Conservation (phyloP, 2,797 vertebrate genomes). For the Malurus leucopterus region DNA sequence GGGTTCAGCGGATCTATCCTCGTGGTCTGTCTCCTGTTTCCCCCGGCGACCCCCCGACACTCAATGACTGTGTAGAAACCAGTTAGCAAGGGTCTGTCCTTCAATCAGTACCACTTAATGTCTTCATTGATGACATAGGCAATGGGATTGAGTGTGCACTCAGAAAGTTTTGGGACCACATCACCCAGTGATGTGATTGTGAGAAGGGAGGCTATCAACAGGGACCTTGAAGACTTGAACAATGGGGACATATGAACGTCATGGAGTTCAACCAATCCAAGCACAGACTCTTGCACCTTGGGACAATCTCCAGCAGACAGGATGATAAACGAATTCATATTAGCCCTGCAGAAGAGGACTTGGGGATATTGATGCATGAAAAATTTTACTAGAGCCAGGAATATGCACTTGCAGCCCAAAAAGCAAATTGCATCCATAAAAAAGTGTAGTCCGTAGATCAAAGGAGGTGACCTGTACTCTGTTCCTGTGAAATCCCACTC, state of each 20-base stretch:
- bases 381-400: neutral
- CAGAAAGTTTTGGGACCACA: neutral
- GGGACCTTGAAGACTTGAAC: neutral
- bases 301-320: neutral
- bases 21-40: no score
- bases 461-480: neutral
- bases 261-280: neutral
- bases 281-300: neutral
- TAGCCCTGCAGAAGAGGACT: neutral
- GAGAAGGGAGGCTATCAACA: neutral
- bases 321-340: neutral
- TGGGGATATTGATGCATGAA: neutral
- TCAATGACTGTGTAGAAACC: neutral
- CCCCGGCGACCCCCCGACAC: no score
- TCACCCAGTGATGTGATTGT: neutral
- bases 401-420: neutral
- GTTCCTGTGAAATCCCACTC: neutral
- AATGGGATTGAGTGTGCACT: neutral
- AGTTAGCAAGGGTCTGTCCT: neutral
- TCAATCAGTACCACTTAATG: neutral
- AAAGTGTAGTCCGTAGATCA: neutral
- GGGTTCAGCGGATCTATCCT: no score
- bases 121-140: neutral
- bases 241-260: neutral
- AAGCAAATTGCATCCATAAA: neutral